Percentiles rank a stretch among this genome's conserved stretches.
phyloP scores from a whole-genome alignment of 2,888 invertebrate species.

The Antheraea yamamai region DNA sequence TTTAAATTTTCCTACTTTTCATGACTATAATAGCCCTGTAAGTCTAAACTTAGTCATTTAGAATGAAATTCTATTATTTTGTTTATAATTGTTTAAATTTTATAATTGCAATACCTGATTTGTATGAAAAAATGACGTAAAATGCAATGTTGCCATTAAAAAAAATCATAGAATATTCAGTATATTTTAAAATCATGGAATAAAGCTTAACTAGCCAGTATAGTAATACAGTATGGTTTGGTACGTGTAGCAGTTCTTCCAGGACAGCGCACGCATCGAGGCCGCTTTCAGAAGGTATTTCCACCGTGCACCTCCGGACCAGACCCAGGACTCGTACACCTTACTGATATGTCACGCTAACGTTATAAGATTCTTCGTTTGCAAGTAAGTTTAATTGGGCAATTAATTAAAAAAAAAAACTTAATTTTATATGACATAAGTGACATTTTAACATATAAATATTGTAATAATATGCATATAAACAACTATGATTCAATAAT shows the following conservation, averaged over 20 bases:
- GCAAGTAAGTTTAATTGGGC: constrained; percentile 83
- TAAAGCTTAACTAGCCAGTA: constrained; percentile 45
- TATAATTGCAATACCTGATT: not conserved
- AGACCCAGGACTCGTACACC: constrained; percentile 92
- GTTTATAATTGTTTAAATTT: not conserved
- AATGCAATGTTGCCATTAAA: not conserved
- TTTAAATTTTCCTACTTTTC: not conserved
- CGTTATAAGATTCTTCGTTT: constrained; percentile 97
- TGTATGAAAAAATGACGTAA: not conserved
- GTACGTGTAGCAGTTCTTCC: constrained; percentile 91
- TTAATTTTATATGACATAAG: too few relatives aligned
- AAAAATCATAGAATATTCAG: not conserved
- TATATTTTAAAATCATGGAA: constrained; percentile 19
- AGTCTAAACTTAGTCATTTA: not conserved
- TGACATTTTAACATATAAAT: too few relatives aligned
- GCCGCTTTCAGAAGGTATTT: constrained; percentile 97
- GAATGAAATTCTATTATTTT: not conserved
- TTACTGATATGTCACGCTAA: constrained; percentile 98
- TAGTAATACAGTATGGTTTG: constrained; percentile 53
- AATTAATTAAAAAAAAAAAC: not conserved
- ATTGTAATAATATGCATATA: too few relatives aligned
- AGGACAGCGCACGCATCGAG: constrained; percentile 96
- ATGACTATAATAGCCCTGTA: not conserved
- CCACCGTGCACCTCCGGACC: constrained; percentile 91
- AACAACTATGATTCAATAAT: too few relatives aligned